Conservation (phyloP, 2,888 invertebrate species). For the Lasioglossum villosulum region DNA sequence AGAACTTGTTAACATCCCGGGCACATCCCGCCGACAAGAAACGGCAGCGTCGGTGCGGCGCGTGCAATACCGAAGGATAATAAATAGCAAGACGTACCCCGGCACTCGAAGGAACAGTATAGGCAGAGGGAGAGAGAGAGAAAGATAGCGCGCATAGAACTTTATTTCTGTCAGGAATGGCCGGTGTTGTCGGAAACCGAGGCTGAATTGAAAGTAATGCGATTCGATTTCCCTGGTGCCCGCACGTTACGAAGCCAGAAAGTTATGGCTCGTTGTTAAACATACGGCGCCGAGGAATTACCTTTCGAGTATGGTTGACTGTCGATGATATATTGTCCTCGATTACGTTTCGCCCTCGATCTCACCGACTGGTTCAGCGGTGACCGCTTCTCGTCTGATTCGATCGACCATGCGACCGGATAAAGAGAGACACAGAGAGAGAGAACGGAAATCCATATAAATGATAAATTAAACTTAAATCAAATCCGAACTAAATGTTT, state of each 20-base stretch:
- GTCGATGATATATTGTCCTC: neutral
- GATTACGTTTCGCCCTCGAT: neutral
- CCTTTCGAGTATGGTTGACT: neutral
- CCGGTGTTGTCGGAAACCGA: neutral
- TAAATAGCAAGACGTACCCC: neutral
- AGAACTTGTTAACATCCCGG: neutral
- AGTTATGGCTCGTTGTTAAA: constrained; percentile 23
- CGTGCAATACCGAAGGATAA: neutral
- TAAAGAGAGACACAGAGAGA: no score
- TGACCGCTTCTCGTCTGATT: neutral
- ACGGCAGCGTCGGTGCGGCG: neutral
- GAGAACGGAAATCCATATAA: neutral
- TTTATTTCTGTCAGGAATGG: constrained; percentile 19
- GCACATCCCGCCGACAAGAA: neutral
- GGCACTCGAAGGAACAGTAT: neutral
- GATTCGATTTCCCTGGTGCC: constrained; percentile 31
- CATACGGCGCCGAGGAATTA: constrained; percentile 15
- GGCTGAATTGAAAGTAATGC: constrained; percentile 25
- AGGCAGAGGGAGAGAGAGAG: neutral
- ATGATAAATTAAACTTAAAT: constrained; percentile 5
- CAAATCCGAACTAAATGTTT: neutral
- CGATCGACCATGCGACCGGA: neutral
- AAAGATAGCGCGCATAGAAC: neutral
- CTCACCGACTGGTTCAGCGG: neutral
- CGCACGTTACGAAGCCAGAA: constrained; percentile 6